Conservation (phyloP, 35 echinoderm and acorn worm genomes). For the Apostichopus japonicus region DNA sequence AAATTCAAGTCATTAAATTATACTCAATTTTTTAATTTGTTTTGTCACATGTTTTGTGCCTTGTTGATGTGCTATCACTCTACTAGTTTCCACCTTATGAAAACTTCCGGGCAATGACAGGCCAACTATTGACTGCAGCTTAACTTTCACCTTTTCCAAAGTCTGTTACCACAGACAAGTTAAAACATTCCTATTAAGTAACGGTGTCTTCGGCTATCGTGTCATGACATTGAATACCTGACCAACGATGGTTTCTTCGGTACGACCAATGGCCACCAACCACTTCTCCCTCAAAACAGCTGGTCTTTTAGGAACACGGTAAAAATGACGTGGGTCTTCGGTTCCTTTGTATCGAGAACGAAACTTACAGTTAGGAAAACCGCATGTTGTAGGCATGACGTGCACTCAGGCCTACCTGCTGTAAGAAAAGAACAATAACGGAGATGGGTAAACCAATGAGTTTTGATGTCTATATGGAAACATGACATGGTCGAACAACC, state of each 20-base stretch:
- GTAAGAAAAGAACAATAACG: slow-evolving; percentile 35
- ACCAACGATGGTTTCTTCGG: slow-evolving; percentile 99
- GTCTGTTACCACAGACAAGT: background rate
- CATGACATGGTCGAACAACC: no score
- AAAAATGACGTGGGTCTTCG: slow-evolving; percentile 99
- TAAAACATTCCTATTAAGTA: background rate
- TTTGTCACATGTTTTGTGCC: no score
- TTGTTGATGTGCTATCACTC: no score
- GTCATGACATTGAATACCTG: slow-evolving; percentile 71
- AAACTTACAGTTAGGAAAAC: slow-evolving; percentile 99
- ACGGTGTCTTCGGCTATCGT: background rate
- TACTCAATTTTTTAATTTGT: no score
- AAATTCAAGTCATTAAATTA: no score
- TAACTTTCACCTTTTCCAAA: background rate
- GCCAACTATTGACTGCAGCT: background rate
- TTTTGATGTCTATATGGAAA: no score
- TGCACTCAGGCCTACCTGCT: slow-evolving; percentile 96
- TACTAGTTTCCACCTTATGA: no score
- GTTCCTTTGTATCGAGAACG: slow-evolving; percentile 99
- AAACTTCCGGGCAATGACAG: no score
- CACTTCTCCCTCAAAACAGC: slow-evolving; percentile 96
- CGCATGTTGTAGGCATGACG: slow-evolving; percentile 99
- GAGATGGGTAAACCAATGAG: no score
- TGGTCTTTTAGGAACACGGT: slow-evolving; percentile 99
- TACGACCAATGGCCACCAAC: slow-evolving; percentile 98